Base-by-base conservation (phyloP, 2,797 vertebrate species). In the Propithecus perrieri region DNA sequence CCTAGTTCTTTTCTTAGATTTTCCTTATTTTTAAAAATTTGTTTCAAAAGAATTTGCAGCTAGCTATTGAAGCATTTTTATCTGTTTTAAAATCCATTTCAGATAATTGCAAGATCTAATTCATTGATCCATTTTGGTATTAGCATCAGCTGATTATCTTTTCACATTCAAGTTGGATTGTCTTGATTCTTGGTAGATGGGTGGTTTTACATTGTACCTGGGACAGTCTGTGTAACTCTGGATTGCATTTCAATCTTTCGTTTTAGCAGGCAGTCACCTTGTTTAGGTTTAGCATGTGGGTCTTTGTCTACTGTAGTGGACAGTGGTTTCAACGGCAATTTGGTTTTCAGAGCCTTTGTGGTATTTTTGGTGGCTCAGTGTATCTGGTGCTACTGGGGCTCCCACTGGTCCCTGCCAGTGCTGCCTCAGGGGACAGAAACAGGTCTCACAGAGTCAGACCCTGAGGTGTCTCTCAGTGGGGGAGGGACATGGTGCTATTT, bases 61-160 rank as follows among this genome's bases (percentile, higher is more conserved):
- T 78, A n/a, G 50, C 76, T 78, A 2, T 43, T 72, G 18, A 91
- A 89, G 17, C 18, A 65, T 86, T 87, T 96, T 94, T 89, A 50
- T 92, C 12, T 88, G 41, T 48, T 41, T 76, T 84, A 76, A 95
- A 71, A 35, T 94, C 5, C 38, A 80, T 85, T 95, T 46, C 22
- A 48, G 43, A 67, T 53, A 41, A 76, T 50, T 74, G 35, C 43
- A 57, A 30, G 9, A 48, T 91, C 53, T 72, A 71, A 86, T 78
- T 95, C 28, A 50, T 57, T 33, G 69, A 43, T 95, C 96, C 26
- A 74, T 83, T 92, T 74, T 91, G 69, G 65, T 74, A 78, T 72
- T 89, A 55, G 41, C 67, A 85, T 91, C 74, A 53, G 5, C 80
- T 88, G 50, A 57, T 84, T 67, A 7, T 81, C 5, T 74, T 78